These are phyloP conservation scores for Stegophylla sp. DNA, from an alignment of 2,888 invertebrate genomes.

Conservation along the genomic window DNA sequence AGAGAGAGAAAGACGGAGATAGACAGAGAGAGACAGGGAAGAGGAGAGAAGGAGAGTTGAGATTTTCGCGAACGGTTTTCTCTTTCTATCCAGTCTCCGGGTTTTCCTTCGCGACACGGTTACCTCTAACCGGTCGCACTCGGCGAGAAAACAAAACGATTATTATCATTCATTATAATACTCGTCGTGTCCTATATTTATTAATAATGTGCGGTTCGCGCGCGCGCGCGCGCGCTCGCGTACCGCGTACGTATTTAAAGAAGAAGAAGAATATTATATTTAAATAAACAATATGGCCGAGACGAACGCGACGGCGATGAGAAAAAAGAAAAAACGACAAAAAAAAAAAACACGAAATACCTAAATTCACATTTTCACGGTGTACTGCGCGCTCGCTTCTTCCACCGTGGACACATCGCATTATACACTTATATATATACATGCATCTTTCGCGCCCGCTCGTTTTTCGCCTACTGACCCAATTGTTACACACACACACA, in stretches of 20 bases:
- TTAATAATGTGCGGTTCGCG: background rate
- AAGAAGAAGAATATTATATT: conserved; percentile 46
- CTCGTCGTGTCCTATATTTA: conserved; percentile 17
- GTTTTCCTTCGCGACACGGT: no score
- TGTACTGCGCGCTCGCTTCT: conserved; percentile 24
- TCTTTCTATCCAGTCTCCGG: no score
- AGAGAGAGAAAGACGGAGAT: no score
- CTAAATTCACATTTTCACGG: conserved; percentile 55
- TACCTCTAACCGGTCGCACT: background rate
- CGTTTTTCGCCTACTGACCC: conserved; percentile 57
- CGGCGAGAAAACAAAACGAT: background rate
- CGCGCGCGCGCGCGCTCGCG: background rate
- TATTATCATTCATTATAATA: conserved; percentile 8
- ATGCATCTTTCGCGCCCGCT: conserved; percentile 15
- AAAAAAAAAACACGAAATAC: background rate
- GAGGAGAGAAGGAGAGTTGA: no score
- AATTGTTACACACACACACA: conserved; percentile 41
- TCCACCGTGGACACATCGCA: background rate
- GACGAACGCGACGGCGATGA: conserved; percentile 33
- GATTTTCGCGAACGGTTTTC: no score
- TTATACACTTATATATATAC: background rate
- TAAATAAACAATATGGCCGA: conserved; percentile 59
- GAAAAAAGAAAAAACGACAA: conserved; percentile 9
- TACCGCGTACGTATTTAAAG: conserved; percentile 10
- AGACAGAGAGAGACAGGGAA: no score